phyloP scores from a whole-genome alignment of 2,797 vertebrate species.

The Morelia viridis region DNA sequence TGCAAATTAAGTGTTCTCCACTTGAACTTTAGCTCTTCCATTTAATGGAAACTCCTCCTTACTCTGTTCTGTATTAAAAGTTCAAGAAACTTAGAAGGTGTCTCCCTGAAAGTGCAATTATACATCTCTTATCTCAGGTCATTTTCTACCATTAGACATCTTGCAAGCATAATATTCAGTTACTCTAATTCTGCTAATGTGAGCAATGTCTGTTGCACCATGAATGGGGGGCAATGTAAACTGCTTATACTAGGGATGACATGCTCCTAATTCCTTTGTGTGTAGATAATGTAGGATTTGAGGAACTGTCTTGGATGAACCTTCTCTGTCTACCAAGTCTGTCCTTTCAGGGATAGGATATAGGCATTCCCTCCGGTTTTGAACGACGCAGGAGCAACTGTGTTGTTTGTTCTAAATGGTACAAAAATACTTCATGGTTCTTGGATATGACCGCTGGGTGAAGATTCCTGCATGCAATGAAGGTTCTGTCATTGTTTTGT shows the following conservation, averaged over 20 bases:
- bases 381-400: too few relatives aligned
- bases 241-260: neutral
- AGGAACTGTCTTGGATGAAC: neutral
- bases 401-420: neutral
- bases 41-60: neutral
- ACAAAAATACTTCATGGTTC: neutral
- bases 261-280: neutral
- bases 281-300: neutral
- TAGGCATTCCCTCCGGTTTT: neutral
- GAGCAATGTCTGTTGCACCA: neutral
- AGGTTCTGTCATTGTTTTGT: neutral
- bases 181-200: neutral
- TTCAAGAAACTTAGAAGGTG: neutral
- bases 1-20: neutral
- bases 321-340: neutral
- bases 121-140: too few relatives aligned
- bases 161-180: neutral
- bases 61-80: neutral
- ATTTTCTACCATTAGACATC: neutral
- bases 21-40: neutral
- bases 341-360: neutral
- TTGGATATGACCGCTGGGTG: neutral
- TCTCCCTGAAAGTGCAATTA: too few relatives aligned
- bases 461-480: neutral
- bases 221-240: neutral